Conservation (phyloP, 1,140 invertebrate genomes). For the Ectropis grisescens region DNA sequence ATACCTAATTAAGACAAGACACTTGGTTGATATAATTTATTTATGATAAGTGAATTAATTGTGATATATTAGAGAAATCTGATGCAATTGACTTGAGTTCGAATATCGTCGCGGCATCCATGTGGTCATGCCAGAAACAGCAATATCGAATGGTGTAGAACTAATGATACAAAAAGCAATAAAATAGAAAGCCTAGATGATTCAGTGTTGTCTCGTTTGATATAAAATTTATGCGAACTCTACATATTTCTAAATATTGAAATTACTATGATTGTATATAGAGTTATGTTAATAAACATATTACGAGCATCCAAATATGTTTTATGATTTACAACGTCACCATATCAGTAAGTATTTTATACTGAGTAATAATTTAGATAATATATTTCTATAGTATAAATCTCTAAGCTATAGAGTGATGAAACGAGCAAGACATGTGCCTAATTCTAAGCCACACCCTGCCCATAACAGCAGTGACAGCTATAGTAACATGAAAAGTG, state of each 20-base stretch:
- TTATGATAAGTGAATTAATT: slow-evolving; percentile 64
- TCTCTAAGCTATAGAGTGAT: too few species aligned
- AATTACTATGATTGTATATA: slow-evolving; percentile 67
- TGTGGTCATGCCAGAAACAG: slow-evolving; percentile 34
- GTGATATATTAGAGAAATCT: slow-evolving; percentile 52
- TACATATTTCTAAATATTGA: slow-evolving; percentile 65
- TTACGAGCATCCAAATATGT: slow-evolving; percentile 34
- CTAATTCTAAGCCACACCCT: too few species aligned
- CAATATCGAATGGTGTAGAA: slow-evolving; percentile 17
- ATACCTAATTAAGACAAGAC: slow-evolving; percentile 50
- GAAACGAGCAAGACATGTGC: too few species aligned
- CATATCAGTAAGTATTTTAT: too few species aligned
- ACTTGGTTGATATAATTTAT: slow-evolving; percentile 65
- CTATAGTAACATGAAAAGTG: too few species aligned
- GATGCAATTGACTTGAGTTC: slow-evolving; percentile 36
- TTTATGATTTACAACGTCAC: slow-evolving; percentile 31
- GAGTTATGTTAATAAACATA: slow-evolving; percentile 66
- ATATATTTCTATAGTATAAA: too few species aligned
- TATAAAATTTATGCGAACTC: slow-evolving; percentile 59
- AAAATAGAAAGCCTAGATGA: slow-evolving; percentile 47
- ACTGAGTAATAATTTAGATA: too few species aligned
- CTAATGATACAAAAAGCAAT: slow-evolving; percentile 33
- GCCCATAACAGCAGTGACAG: too few species aligned
- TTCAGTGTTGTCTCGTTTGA: slow-evolving; percentile 43
- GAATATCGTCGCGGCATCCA: slow-evolving; percentile 27